A percentile compares a stretch with the other conserved stretches of the same genome.
phyloP scores from a whole-genome alignment of 2,113 vertebrate species.

The Enhydra lutris region DNA sequence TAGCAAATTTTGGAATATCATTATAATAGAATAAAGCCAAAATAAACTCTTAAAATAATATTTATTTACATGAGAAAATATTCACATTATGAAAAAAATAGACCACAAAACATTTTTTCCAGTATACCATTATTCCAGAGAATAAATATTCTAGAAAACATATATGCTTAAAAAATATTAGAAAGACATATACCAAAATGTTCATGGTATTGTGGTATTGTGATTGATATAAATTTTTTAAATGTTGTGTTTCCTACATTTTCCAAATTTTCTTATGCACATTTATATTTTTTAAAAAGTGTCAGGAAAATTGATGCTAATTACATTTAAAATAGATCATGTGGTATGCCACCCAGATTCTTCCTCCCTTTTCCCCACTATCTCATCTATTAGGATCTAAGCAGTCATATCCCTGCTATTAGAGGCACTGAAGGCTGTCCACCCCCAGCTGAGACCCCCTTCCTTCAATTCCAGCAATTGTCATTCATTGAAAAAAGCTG shows the following conservation, averaged over 20 bases:
- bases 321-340: neutral
- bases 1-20: neutral
- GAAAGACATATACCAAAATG: neutral
- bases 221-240: neutral
- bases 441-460: neutral
- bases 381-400: neutral
- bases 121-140: neutral
- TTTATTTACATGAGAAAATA: neutral
- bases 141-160: neutral
- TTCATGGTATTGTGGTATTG: neutral
- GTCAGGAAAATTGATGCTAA: neutral
- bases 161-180: neutral
- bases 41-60: neutral
- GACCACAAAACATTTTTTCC: neutral
- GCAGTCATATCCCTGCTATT: neutral
- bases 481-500: neutral
- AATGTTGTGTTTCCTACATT: neutral
- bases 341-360: neutral
- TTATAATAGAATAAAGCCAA: conserved; percentile 6
- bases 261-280: neutral
- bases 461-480: neutral
- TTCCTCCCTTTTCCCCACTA: too few species aligned
- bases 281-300: neutral
- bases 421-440: neutral
- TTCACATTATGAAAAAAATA: neutral